Evolutionary conservation across 2,113 vertebrate species (phyloP).

Genomic region (Bolborhynchus lineola): DNA sequence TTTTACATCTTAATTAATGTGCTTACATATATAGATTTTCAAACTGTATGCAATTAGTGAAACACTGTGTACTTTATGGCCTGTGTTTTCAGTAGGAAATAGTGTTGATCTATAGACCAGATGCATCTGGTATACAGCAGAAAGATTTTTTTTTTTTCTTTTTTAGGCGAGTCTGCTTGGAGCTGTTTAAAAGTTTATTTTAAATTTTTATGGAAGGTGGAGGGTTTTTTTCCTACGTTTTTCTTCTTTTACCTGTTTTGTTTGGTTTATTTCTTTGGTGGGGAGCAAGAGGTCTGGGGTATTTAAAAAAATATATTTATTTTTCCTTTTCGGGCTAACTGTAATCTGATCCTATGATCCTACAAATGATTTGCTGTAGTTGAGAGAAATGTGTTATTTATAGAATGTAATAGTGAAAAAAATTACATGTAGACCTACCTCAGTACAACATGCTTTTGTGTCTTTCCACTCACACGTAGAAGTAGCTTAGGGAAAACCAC

Average conservation of each 20-base stretch:
- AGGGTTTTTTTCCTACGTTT: background rate
- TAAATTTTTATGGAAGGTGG: background rate
- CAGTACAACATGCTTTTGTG: background rate
- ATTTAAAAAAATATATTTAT: fast-evolving
- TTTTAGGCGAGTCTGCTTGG: background rate
- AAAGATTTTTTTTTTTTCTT: background rate
- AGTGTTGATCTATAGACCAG: background rate
- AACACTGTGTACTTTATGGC: background rate
- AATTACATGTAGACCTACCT: background rate
- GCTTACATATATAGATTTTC: background rate
- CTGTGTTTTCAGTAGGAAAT: background rate
- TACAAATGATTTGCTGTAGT: background rate
- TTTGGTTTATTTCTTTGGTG: background rate
- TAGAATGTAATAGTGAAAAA: background rate
- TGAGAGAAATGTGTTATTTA: background rate
- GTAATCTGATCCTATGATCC: background rate
- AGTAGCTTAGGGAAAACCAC: background rate
- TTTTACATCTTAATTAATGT: background rate
- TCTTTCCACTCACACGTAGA: background rate
- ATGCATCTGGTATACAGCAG: background rate
- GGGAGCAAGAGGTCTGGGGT: background rate
- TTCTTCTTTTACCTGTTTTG: background rate
- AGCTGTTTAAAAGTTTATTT: background rate
- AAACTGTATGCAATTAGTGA: background rate
- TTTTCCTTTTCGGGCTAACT: background rate